These are phyloP conservation scores for Rhabdomys dilectus DNA, from an alignment of 2,113 vertebrate species.

Conservation along the genomic window DNA sequence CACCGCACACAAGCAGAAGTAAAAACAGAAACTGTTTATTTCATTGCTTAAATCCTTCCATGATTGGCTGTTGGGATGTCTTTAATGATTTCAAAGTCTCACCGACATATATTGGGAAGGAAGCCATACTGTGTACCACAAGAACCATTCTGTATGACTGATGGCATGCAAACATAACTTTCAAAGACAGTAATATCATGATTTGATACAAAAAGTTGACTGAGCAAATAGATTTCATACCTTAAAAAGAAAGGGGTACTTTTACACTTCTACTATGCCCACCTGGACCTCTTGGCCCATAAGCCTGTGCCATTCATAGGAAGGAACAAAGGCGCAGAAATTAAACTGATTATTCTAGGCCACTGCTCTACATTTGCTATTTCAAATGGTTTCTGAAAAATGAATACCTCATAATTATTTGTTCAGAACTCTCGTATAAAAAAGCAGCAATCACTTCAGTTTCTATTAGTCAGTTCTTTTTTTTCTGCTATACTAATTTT, in stretches of 20 bases:
- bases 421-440: slow-evolving; percentile 23
- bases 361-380: slow-evolving; percentile 18
- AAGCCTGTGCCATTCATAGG: not conserved
- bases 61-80: slow-evolving; percentile 59
- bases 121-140: not conserved
- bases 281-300: slow-evolving; percentile 16
- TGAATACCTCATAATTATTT: slow-evolving; percentile 37
- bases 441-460: not conserved
- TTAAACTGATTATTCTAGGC: not conserved
- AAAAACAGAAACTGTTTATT: slow-evolving; percentile 74
- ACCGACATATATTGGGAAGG: not conserved
- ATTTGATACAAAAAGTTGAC: not conserved
- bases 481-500: slow-evolving; percentile 42
- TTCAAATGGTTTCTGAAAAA: slow-evolving; percentile 37
- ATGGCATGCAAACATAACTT: slow-evolving; percentile 69
- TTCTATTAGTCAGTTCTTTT: slow-evolving; percentile 17
- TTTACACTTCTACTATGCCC: not conserved
- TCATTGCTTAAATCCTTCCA: slow-evolving; percentile 72
- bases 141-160: slow-evolving; percentile 26
- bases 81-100: slow-evolving; percentile 71
- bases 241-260: slow-evolving; percentile 12
- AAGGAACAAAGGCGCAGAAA: not conserved
- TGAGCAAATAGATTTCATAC: slow-evolving; percentile 54
- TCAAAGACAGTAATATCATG: slow-evolving; percentile 57
- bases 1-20: slow-evolving; percentile 64